Evolutionary conservation across 2,113 vertebrate genomes (phyloP).

Genomic region (Cettia cetti): DNA sequence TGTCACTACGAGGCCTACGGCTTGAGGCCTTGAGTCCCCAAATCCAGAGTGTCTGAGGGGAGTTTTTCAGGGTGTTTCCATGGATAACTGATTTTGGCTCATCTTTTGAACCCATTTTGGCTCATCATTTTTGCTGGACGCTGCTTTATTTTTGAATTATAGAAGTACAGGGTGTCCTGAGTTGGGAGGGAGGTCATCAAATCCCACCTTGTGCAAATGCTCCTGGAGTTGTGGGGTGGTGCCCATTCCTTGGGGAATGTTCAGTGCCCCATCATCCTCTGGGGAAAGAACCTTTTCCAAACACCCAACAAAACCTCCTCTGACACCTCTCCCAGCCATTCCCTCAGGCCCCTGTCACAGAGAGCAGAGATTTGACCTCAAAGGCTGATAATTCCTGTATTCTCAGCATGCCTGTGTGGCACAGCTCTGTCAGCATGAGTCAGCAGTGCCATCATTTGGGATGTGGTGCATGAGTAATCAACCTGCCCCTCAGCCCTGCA

Average conservation of each 20-base stretch:
- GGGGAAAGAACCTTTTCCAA: background rate
- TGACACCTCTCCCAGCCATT: background rate
- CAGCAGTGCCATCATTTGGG: background rate
- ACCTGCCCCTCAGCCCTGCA: background rate
- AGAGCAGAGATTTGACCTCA: background rate
- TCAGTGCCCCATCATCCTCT: background rate
- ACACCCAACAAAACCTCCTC: background rate
- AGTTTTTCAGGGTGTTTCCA: background rate
- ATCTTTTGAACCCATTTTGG: background rate
- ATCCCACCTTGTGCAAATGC: background rate
- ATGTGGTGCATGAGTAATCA: background rate
- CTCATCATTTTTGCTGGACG: background rate
- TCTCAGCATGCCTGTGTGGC: fast-evolving
- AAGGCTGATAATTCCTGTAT: fast-evolving
- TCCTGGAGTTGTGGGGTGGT: too few species aligned
- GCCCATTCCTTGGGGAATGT: background rate
- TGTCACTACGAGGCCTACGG: background rate
- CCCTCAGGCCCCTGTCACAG: background rate
- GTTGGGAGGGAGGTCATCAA: background rate
- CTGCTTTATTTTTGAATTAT: background rate
- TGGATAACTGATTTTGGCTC: background rate
- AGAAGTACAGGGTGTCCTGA: background rate
- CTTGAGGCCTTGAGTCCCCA: too few species aligned
- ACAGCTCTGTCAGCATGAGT: background rate
- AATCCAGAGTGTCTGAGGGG: fast-evolving